Base-by-base conservation (phyloP, 2,113 vertebrate genomes). In the Aspidoscelis tigris region DNA sequence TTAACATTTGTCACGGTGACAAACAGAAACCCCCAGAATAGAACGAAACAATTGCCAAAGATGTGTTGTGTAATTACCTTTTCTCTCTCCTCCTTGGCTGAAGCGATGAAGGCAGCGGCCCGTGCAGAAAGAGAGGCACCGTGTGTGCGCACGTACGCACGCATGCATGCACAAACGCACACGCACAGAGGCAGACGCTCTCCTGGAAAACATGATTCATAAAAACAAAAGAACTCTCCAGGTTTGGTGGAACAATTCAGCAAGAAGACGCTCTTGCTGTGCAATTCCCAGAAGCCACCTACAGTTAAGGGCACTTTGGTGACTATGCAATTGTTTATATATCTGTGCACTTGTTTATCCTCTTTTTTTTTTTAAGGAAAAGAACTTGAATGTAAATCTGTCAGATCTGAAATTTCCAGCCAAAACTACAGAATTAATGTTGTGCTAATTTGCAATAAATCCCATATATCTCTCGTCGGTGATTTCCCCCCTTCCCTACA, bases 21-120 rank as follows among this genome's bases (percentile, higher is more conserved):
- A 87, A 87, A 64, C 79, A 91, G 88, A 89, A 93, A 44, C 88
- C 85, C 88, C 88, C 87, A 91, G 89, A 91, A 91, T 88, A 92
- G 87, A 89, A 91, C 81, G 74, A 86, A 88, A 90, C 91, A 90
- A 90, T 92, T 87, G 81, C 88, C 89, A 91, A 90, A 86, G 87
- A 93, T 90, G 91, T 72, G 89, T 92, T 89, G 85, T 72, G 83
- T 85, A 91, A 93, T 92, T 93, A 90, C 88, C 88, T 88, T 85
- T 88, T 85, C 20, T 43, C 33, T 43, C 89, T 91, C 90, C 83
- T 90, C 86, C 79, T 87, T 84, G 81, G 90, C 92, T 89, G 86
- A 93, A 58, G 89, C 0, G 68, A 90, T 88, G 91, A 91, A 90
- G 88, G 89, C 87, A 91, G 84, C 47, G 43, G 2, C 74, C 82